phyloP scores from a whole-genome alignment of 2,888 invertebrate genomes.

The Ceramica pisi region DNA sequence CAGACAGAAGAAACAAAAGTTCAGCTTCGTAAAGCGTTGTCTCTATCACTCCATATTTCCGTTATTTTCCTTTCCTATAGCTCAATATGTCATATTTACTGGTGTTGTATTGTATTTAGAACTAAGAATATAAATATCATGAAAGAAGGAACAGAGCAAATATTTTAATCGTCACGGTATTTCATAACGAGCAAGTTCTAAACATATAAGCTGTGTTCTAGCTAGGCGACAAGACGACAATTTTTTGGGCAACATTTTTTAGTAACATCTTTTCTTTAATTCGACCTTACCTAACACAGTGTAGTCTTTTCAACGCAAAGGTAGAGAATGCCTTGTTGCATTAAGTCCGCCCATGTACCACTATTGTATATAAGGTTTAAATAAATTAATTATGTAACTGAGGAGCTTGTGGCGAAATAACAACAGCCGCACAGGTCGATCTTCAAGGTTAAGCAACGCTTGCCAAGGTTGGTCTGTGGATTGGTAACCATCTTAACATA shows the following conservation, averaged over 20 bases:
- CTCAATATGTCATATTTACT: background rate
- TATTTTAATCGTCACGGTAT: background rate
- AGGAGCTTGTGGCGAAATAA: too few relatives aligned
- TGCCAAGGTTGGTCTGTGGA: too few relatives aligned
- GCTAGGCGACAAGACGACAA: background rate
- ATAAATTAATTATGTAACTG: too few relatives aligned
- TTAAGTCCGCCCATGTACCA: too few relatives aligned
- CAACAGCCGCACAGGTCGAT: too few relatives aligned
- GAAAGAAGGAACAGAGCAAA: conserved; percentile 38
- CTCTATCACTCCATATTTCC: background rate
- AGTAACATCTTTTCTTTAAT: too few relatives aligned
- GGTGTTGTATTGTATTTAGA: conserved; percentile 10
- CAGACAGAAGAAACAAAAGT: background rate
- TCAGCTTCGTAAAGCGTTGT: background rate
- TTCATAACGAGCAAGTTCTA: background rate
- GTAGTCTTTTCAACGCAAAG: too few relatives aligned
- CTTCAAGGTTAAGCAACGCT: too few relatives aligned
- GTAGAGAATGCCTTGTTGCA: too few relatives aligned
- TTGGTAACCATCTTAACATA: too few relatives aligned
- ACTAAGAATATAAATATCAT: conserved; percentile 32
- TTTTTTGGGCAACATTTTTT: background rate
- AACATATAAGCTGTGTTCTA: background rate
- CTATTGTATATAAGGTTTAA: too few relatives aligned
- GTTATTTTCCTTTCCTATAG: background rate
- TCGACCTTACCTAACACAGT: too few relatives aligned